Evolutionary conservation across 2,113 vertebrate genomes (phyloP), one percentile per base, ranked within the genome.

Genomic region (Epinephelus moara): DNA sequence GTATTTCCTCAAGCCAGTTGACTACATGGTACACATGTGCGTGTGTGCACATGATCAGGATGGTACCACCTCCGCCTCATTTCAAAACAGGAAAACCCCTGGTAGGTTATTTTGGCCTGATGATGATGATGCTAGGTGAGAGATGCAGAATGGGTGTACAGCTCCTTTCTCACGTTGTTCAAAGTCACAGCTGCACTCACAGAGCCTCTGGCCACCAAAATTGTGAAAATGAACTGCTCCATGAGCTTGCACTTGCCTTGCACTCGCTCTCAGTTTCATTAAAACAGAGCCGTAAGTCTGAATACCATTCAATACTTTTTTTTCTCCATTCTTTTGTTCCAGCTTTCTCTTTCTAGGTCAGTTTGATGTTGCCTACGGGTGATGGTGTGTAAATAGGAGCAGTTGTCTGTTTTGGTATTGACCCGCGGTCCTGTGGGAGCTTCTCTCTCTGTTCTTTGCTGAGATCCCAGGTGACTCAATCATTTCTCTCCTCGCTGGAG

Each of bases 401-500:
- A 47, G 74, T 84, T 89, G 85, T 88, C 88, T 91, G 88, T 88
- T 88, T 82, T 87, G 72, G 79, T 91, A 91, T 90, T 90, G 88
- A 91, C 86, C 90, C 61, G 84, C 45, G 19, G 66, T 78, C 88
- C 80, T 81, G 55, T 69, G 88, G 78, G 89, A 78, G 64, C 45
- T 59, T 52, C 84, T 78, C 37, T 52, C 68, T 91, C 81, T 85
- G 77, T 91, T 91, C 70, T 90, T 80, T 37, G 42, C 67, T 61
- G n/a, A 87, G 78, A 78, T 91, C 90, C 88, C 92, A 85, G 80
- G 84, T 89, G 84, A 82, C 84, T 80, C 66, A 79, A 81, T 88
- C 82, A 85, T 89, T 59, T 76, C 47, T 80, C 86, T 75, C 21
- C 75, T 72, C 76, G 3, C 30, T 61, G 68, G 62, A 73, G 86